phyloP scores from a whole-genome alignment of 2,888 invertebrate genomes.

The Brachylomia viminalis region DNA sequence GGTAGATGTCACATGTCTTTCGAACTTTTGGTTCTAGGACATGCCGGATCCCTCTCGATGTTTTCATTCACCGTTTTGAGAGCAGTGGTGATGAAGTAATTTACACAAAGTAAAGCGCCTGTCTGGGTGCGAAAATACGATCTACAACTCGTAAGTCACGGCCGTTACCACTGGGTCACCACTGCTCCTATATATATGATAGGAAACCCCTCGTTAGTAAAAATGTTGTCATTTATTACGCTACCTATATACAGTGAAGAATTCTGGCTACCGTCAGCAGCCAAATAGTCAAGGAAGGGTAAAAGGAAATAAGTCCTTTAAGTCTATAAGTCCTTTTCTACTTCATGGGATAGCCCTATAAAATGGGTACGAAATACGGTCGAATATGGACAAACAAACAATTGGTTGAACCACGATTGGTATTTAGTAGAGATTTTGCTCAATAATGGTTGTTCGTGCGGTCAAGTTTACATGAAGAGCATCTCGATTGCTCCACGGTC shows the following conservation, averaged over 20 bases:
- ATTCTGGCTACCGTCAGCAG: neutral
- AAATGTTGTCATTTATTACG: neutral
- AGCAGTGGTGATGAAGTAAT: no score
- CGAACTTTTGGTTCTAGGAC: no score
- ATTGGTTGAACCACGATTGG: neutral
- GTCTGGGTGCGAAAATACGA: no score
- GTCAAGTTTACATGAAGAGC: conserved; percentile 22
- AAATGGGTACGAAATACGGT: neutral
- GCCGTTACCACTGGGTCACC: no score
- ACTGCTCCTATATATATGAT: no score
- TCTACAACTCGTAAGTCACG: no score
- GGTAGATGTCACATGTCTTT: no score
- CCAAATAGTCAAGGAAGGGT: neutral
- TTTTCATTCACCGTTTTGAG: no score
- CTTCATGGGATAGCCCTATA: neutral
- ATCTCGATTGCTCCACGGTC: conserved; percentile 11
- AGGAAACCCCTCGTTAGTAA: neutral
- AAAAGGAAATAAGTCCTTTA: neutral
- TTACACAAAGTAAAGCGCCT: no score
- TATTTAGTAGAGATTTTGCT: conserved; percentile 5
- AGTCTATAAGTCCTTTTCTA: neutral
- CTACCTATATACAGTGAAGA: neutral
- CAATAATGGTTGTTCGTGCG: conserved; percentile 8
- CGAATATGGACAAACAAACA: neutral
- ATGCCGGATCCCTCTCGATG: no score